A percentile compares a stretch with the other conserved stretches of the same genome.
These are phyloP conservation scores for Loxodonta africana DNA, from an alignment of 2,113 vertebrate species.

Conservation along the genomic window DNA sequence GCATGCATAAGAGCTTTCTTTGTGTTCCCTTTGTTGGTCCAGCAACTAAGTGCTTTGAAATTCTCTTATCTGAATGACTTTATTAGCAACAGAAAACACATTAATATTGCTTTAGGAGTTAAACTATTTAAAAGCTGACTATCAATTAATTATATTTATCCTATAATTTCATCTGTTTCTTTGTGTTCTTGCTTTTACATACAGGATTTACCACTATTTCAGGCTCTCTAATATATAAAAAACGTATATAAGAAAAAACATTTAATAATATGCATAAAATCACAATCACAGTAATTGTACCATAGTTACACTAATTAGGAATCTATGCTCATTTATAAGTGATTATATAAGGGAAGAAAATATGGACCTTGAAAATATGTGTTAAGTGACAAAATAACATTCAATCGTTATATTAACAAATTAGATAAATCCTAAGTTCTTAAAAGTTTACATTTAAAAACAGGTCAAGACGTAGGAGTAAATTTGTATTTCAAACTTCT, in stretches of 20 bases:
- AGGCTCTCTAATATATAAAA: constrained; percentile 29
- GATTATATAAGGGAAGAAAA: constrained; percentile 63
- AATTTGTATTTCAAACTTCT: constrained; percentile 66
- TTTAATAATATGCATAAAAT: constrained; percentile 65
- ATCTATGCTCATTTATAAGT: constrained; percentile 50
- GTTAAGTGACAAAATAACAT: constrained; percentile 61
- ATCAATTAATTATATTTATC: constrained; percentile 55
- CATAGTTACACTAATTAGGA: constrained; percentile 53
- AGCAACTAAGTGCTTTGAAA: constrained; percentile 21
- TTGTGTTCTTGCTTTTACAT: constrained; percentile 56
- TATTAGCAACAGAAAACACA: constrained; percentile 67
- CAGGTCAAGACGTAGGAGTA: background rate
- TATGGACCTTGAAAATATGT: background rate
- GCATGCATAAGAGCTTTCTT: background rate
- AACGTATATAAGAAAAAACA: constrained; percentile 56
- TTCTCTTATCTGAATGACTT: constrained; percentile 54
- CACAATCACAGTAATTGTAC: constrained; percentile 69
- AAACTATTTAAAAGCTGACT: constrained; percentile 70
- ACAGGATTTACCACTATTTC: constrained; percentile 47
- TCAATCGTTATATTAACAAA: constrained; percentile 57
- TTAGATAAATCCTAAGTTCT: constrained; percentile 47
- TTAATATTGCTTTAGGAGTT: constrained; percentile 62
- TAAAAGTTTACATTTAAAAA: constrained; percentile 39
- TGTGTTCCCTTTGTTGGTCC: constrained; percentile 28
- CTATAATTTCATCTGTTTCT: constrained; percentile 60